These are phyloP conservation scores for Anarhynchus alexandrinus DNA, from an alignment of 2,113 vertebrate genomes.

Conservation along the genomic window DNA sequence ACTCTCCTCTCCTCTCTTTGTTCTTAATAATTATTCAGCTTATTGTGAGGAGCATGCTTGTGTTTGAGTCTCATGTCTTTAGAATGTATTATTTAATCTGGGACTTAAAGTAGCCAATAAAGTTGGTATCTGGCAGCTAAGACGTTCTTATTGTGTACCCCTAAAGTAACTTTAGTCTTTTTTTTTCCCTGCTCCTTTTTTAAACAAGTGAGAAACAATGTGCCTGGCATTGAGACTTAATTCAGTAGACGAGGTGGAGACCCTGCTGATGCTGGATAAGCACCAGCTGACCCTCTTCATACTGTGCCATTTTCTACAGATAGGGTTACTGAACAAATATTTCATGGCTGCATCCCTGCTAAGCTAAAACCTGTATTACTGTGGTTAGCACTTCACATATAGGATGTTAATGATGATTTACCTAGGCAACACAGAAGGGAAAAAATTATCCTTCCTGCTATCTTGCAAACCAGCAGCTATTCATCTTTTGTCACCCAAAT, in stretches of 20 bases:
- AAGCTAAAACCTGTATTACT: conserved; percentile 38
- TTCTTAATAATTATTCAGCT: not conserved
- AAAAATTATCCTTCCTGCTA: conserved; percentile 36
- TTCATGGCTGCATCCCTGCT: conserved; percentile 57
- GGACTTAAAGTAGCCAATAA: not conserved
- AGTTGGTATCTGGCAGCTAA: not conserved
- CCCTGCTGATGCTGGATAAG: conserved; percentile 44
- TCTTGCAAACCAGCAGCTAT: conserved; percentile 15
- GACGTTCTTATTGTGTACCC: not conserved
- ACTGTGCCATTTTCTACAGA: conserved; percentile 61
- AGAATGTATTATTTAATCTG: not conserved
- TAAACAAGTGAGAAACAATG: conserved; percentile 40
- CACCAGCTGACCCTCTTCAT: conserved; percentile 49
- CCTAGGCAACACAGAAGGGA: conserved; percentile 32
- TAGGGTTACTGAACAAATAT: conserved; percentile 47
- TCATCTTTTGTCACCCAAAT: conserved; percentile 5
- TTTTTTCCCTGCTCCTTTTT: not conserved
- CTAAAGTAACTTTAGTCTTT: not conserved
- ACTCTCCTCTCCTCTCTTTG: not conserved
- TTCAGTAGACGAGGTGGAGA: conserved; percentile 35
- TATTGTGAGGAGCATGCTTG: not conserved
- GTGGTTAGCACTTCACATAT: conserved; percentile 36
- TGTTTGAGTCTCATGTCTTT: not conserved
- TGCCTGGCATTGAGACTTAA: conserved; percentile 18
- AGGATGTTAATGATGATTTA: conserved; percentile 52